These are phyloP conservation scores for Schizaphis graminum DNA, from an alignment of 2,888 invertebrate species.

Conservation along the genomic window DNA sequence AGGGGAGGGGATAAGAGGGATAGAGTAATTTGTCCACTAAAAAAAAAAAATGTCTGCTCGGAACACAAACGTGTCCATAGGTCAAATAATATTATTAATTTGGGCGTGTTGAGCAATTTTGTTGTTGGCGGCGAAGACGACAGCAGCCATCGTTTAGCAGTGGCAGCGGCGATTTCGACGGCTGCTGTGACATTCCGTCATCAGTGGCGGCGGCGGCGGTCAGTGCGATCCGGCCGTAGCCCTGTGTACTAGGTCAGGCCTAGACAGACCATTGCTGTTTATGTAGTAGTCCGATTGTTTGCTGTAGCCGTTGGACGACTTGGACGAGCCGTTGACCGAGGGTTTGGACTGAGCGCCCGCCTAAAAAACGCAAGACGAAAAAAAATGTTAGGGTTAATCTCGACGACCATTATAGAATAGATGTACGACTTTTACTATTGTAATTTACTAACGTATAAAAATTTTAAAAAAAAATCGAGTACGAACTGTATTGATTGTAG, in stretches of 20 bases:
- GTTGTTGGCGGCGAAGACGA: not conserved
- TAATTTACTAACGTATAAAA: not conserved
- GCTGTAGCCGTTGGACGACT: conserved; percentile 67
- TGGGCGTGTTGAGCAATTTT: conserved; percentile 52
- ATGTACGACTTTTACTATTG: not conserved
- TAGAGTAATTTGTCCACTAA: conserved; percentile 23
- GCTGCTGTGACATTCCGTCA: not conserved
- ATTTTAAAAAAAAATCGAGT: not conserved
- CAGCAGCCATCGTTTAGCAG: not conserved
- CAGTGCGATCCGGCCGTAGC: conserved; percentile 62
- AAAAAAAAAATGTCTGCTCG: conserved; percentile 6
- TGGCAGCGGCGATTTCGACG: not conserved
- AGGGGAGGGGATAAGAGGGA: not conserved
- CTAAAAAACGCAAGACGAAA: not conserved
- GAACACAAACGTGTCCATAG: not conserved
- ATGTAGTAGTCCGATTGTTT: conserved; percentile 68
- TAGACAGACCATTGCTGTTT: conserved; percentile 67
- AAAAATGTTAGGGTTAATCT: not conserved
- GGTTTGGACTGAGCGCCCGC: conserved; percentile 23
- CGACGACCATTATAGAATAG: not conserved
- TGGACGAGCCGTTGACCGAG: conserved; percentile 31
- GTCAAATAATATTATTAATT: not conserved
- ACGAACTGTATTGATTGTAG: not conserved
- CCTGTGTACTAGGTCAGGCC: conserved; percentile 68
- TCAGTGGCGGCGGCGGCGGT: conserved; percentile 6